phyloP scores from a whole-genome alignment of 2,888 invertebrate genomes.

The Stratiomys singularior region DNA sequence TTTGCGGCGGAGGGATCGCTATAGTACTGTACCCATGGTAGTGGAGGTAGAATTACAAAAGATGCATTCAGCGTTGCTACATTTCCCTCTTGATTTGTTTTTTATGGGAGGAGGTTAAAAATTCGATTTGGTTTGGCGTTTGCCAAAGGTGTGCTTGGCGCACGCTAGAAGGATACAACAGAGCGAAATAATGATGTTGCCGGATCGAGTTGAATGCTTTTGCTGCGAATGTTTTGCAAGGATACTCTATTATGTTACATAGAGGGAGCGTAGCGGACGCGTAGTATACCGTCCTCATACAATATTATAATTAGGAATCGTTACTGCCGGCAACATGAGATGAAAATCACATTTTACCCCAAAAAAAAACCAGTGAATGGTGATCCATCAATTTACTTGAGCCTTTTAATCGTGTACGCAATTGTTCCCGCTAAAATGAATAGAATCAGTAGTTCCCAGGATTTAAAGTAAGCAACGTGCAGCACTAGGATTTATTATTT shows the following conservation, averaged over 20 bases:
- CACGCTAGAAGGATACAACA: background rate
- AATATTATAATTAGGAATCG: background rate
- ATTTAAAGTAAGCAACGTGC: too few species aligned
- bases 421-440: too few species aligned
- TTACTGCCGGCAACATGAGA: background rate
- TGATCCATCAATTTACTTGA: too few species aligned
- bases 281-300: background rate
- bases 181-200: background rate
- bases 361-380: background rate
- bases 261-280: background rate
- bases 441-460: too few species aligned
- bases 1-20: too few species aligned
- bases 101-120: constrained; percentile 20
- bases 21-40: too few species aligned
- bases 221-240: background rate
- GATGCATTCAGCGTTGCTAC: too few species aligned
- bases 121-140: background rate
- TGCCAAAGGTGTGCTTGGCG: background rate
- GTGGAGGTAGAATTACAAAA: background rate
- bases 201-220: background rate
- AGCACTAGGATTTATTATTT: too few species aligned
- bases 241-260: background rate
- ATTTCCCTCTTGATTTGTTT: background rate
- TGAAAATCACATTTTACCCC: background rate
- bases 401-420: too few species aligned